Evolutionary conservation across 2,888 invertebrate species (phyloP).

Genomic region (Pyrgus malvae): DNA sequence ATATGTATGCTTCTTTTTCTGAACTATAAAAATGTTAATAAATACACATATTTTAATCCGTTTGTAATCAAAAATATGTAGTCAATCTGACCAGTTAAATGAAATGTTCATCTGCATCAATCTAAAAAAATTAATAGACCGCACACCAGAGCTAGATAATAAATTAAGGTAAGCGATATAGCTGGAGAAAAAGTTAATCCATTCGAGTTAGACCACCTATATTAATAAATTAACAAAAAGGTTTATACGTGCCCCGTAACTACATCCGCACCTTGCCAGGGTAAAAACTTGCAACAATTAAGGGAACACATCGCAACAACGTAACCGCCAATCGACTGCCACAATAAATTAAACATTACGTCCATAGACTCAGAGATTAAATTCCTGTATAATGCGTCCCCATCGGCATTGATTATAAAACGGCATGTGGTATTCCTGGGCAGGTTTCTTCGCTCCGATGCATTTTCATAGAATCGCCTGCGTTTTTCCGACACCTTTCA

Average conservation of each 20-base stretch:
- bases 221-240: conserved; percentile 41
- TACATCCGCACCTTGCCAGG: conserved; percentile 76
- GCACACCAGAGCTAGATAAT: conserved; percentile 15
- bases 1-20: no score
- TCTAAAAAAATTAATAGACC: conserved; percentile 11
- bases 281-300: conserved; percentile 80
- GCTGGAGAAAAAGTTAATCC: conserved; percentile 24
- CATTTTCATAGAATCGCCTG: conserved; percentile 78
- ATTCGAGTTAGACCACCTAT: conserved; percentile 41
- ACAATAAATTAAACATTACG: conserved; percentile 66
- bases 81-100: no score
- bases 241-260: conserved; percentile 45
- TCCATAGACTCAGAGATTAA: conserved; percentile 59
- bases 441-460: conserved; percentile 72
- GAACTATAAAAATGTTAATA: no score
- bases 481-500: conserved; percentile 80
- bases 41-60: no score
- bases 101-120: conserved; percentile 1
- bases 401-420: conserved; percentile 59
- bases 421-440: conserved; percentile 68
- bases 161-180: conserved; percentile 25
- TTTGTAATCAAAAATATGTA: no score
- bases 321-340: conserved; percentile 57
- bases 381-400: conserved; percentile 52
- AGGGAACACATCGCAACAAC: conserved; percentile 56